Evolutionary conservation across 2,888 invertebrate genomes (phyloP), one percentile per base, ranked within the genome.

Genomic region (Bedellia somnulentella): DNA sequence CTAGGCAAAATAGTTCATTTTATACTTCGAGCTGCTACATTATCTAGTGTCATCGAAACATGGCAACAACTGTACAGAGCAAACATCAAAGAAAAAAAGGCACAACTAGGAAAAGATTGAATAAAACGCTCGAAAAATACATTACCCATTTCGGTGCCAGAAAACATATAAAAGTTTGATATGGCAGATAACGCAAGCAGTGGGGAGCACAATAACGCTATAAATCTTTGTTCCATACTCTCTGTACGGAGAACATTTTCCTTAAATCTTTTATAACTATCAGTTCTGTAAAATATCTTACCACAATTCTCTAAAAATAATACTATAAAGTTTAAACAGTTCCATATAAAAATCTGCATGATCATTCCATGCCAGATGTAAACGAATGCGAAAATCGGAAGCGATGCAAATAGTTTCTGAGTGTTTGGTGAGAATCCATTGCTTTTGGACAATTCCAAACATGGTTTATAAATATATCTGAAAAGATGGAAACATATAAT

Each of bases 341-440:
- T 81, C 95, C 96, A 97, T 32, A 90, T 67, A 35, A 93, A 80
- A 39, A 95, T 85, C 44, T 84, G 84, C 38, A 70, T 67, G 35
- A 85, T 82, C 27, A 85, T 80, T 18, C 94, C 94, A 58, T 97
- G 97, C 96, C 96, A 97, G 36, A 92, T 53, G 47, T 83, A 93
- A 16, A 95, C 86, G 57, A 93, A 96, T 12, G 77, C 47, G 61
- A 96, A 94, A 49, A 87, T 87, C 2, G 81, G 42, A 23, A 85
- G 75, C n/a, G 89, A 89, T 2, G 89, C 87, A 13, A 83, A 45
- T 2, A 89, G 52, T 55, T 85, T 87, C 35, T 78, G 78, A 1
- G 57, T 45, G 30, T 77, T 58, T 33, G 68, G 63, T 3, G 55
- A 45, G 22, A 66, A 36, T 14, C 52, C 49, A 24, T 47, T 43